A percentile compares a stretch with the other conserved stretches of the same genome.
Conservation (phyloP, 2,888 invertebrate genomes). For the Drosophila leonis region DNA sequence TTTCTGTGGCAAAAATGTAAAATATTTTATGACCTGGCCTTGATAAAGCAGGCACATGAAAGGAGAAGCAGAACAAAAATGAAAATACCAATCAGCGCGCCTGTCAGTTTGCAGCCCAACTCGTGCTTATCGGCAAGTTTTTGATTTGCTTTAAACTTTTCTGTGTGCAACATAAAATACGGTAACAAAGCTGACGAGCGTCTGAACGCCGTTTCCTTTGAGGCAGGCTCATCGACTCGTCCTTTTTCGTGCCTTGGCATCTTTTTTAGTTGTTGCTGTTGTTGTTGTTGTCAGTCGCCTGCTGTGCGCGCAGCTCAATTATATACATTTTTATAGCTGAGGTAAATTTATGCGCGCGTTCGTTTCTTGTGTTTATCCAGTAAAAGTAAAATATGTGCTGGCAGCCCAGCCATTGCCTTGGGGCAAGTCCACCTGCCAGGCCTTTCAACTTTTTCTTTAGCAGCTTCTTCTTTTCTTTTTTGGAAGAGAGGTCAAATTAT, state of each 20-base stretch:
- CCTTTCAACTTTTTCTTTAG: slow-evolving; percentile 12
- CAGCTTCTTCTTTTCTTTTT: background rate
- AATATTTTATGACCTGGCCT: slow-evolving; percentile 74
- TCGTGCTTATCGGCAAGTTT: slow-evolving; percentile 80
- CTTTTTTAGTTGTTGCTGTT: slow-evolving; percentile 26
- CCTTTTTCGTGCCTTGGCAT: slow-evolving; percentile 55
- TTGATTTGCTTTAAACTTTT: slow-evolving; percentile 79
- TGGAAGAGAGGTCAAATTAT: slow-evolving; percentile 3
- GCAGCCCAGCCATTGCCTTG: background rate
- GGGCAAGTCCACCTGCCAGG: slow-evolving; percentile 5
- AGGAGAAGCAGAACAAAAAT: slow-evolving; percentile 26
- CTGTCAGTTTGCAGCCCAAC: slow-evolving; percentile 74
- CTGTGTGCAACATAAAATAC: slow-evolving; percentile 45
- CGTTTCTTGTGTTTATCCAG: slow-evolving; percentile 66
- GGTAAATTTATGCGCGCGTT: slow-evolving; percentile 74
- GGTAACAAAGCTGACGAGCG: slow-evolving; percentile 44
- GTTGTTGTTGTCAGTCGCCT: slow-evolving; percentile 36
- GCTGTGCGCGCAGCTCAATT: slow-evolving; percentile 72
- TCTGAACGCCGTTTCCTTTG: slow-evolving; percentile 52
- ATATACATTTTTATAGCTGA: slow-evolving; percentile 75
- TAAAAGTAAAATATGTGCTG: slow-evolving; percentile 31
- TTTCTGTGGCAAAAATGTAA: slow-evolving; percentile 55
- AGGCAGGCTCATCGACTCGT: slow-evolving; percentile 56
- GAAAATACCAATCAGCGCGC: slow-evolving; percentile 76
- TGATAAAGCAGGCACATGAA: slow-evolving; percentile 26